Percentiles rank a stretch among this genome's conserved stretches.
Evolutionary conservation across 2,113 vertebrate species (phyloP).

Genomic region (Strix aluco): DNA sequence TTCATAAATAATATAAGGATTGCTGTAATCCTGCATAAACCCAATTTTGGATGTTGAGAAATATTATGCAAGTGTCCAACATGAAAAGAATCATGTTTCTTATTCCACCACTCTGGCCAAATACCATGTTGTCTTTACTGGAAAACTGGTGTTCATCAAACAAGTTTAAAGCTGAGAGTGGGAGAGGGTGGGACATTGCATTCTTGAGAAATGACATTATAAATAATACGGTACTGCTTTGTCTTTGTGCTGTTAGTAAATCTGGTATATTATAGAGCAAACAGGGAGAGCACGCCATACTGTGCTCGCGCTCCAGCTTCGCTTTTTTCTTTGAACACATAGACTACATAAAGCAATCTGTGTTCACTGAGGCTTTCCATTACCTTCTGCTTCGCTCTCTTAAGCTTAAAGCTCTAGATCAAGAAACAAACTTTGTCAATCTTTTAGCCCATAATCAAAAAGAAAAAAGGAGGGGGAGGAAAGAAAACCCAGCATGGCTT

Average conservation of each 20-base stretch:
- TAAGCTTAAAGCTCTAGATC: neutral
- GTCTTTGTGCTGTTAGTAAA: constrained; percentile 24
- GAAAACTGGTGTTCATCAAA: constrained; percentile 62
- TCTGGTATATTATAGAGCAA: neutral
- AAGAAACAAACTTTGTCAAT: neutral
- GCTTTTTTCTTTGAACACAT: neutral
- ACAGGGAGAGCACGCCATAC: neutral
- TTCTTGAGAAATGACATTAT: constrained; percentile 61
- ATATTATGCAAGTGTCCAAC: constrained; percentile 42
- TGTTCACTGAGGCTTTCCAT: fast-evolving
- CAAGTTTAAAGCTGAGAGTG: constrained; percentile 39
- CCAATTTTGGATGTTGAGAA: constrained; percentile 19
- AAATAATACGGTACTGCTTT: constrained; percentile 40
- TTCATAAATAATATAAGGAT: constrained; percentile 38
- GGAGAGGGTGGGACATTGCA: constrained; percentile 49
- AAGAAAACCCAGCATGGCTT: neutral
- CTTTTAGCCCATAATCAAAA: neutral
- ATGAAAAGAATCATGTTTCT: constrained; percentile 53
- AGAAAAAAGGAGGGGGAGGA: neutral
- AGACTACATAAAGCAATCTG: neutral
- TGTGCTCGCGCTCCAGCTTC: neutral
- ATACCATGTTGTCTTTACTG: constrained; percentile 50
- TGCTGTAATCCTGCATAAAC: constrained; percentile 42
- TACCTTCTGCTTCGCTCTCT: neutral
- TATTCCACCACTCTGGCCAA: constrained; percentile 54